Evolutionary conservation across 2,113 vertebrate species (phyloP).

Genomic region (Bos indicus): DNA sequence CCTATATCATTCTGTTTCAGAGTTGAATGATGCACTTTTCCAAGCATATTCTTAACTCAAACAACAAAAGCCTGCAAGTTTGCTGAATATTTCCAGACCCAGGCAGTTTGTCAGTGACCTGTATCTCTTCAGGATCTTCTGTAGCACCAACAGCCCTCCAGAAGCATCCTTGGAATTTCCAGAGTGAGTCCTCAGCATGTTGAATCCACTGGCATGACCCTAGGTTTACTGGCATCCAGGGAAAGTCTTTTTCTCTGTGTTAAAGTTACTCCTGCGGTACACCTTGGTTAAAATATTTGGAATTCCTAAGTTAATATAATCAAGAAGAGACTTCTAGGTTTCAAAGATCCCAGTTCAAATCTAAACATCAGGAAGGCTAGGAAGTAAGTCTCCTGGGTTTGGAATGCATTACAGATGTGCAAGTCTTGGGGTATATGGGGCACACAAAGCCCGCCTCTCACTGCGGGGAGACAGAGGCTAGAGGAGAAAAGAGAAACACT

Average conservation of each 20-base stretch:
- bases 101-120: neutral
- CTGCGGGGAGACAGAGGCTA: neutral
- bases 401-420: slow-evolving; percentile 38
- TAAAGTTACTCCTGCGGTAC: neutral
- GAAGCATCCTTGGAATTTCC: neutral
- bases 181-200: neutral
- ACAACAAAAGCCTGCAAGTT: slow-evolving; percentile 35
- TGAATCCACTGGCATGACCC: neutral
- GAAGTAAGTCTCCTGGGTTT: neutral
- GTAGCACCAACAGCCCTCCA: neutral
- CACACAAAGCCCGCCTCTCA: neutral
- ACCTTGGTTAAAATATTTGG: slow-evolving; percentile 40
- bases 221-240: neutral
- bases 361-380: slow-evolving; percentile 32
- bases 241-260: neutral
- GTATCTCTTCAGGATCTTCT: slow-evolving; percentile 5
- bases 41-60: slow-evolving; percentile 48
- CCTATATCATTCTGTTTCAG: neutral
- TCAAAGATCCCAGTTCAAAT: slow-evolving; percentile 48
- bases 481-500: slow-evolving; percentile 14
- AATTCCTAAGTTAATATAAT: slow-evolving; percentile 35
- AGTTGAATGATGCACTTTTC: slow-evolving; percentile 37
- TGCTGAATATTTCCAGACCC: neutral
- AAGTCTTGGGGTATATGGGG: neutral
- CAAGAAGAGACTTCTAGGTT: slow-evolving; percentile 26